phyloP scores from a whole-genome alignment of 2,797 vertebrate species.

The Peromyscus nudipes region DNA sequence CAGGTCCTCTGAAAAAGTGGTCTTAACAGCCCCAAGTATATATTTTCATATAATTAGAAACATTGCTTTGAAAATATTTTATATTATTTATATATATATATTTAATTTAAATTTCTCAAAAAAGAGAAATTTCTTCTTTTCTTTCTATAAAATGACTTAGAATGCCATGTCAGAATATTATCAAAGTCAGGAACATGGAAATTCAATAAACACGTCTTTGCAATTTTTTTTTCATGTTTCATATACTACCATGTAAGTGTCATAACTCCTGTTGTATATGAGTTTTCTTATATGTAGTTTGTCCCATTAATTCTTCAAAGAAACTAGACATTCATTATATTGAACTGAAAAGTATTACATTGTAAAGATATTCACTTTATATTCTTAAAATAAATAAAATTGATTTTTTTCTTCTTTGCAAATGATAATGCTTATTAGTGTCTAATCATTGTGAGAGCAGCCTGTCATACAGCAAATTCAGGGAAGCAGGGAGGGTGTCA shows the following conservation, averaged over 20 bases:
- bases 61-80: neutral
- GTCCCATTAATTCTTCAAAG: neutral
- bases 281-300: constrained; percentile 31
- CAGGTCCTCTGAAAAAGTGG: neutral
- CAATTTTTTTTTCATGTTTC: constrained; percentile 23
- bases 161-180: constrained; percentile 15
- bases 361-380: neutral
- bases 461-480: neutral
- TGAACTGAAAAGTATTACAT: neutral
- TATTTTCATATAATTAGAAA: constrained; percentile 6
- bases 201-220: neutral
- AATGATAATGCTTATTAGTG: neutral
- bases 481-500: neutral
- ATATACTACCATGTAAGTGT: neutral
- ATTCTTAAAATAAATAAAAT: neutral
- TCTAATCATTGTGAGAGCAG: constrained; percentile 5
- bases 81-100: constrained; percentile 1
- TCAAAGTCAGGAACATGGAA: neutral
- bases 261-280: neutral
- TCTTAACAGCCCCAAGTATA: neutral
- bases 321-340: neutral
- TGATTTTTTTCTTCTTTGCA: neutral
- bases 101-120: constrained; percentile 30
- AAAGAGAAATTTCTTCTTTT: neutral
- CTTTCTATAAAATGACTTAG: neutral